Percentiles rank a stretch among this genome's conserved stretches.
Evolutionary conservation across 2,888 invertebrate genomes (phyloP).

Genomic region (Rhamnusium bicolor): DNA sequence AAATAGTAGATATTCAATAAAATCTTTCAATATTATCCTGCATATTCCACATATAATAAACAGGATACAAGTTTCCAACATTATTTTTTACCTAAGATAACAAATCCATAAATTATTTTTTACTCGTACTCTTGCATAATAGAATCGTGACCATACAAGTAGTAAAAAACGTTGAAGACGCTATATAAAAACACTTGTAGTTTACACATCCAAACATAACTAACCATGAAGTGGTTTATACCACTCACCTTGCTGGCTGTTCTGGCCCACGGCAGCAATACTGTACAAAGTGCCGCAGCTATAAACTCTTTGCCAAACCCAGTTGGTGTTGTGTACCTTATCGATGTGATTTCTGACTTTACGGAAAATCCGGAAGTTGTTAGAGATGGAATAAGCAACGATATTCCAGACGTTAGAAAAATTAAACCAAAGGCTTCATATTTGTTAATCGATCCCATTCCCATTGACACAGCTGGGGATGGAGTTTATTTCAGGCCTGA

Average conservation of each 20-base stretch:
- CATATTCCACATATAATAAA: constrained; percentile 1
- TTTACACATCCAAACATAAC: constrained; percentile 22
- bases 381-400: constrained; percentile 49
- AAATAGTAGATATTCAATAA: too few relatives aligned
- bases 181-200: constrained; percentile 46
- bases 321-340: constrained; percentile 60
- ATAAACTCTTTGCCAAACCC: constrained; percentile 35
- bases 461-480: constrained; percentile 62
- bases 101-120: too few relatives aligned
- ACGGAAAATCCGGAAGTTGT: constrained; percentile 30
- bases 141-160: constrained; percentile 38
- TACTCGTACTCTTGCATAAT: constrained; percentile 35
- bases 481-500: constrained; percentile 66
- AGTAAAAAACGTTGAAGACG: constrained; percentile 26
- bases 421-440: constrained; percentile 44
- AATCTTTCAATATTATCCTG: background rate
- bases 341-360: constrained; percentile 51
- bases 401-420: constrained; percentile 47
- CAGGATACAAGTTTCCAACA: constrained; percentile 36
- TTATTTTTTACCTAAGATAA: too few relatives aligned
- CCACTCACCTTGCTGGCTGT: constrained; percentile 41
- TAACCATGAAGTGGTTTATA: constrained; percentile 51
- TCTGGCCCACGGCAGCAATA: constrained; percentile 26
- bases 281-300: constrained; percentile 20
- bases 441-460: constrained; percentile 56